These are phyloP conservation scores for Amphipyra berbera DNA, from an alignment of 2,888 invertebrate genomes.

Conservation along the genomic window DNA sequence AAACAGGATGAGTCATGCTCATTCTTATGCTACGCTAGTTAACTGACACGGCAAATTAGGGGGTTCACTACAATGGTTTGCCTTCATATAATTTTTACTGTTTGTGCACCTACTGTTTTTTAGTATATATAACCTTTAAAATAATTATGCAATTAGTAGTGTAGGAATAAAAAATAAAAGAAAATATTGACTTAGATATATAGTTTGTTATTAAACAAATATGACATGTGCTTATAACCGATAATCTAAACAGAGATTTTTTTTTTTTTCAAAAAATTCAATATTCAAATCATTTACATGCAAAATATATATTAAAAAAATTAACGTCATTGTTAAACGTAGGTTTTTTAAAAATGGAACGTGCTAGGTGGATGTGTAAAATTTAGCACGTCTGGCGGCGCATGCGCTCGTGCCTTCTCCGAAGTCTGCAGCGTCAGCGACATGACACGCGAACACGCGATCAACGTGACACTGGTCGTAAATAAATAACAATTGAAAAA, in stretches of 20 bases:
- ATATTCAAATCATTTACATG: too few relatives aligned
- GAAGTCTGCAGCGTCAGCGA: slow-evolving; percentile 11
- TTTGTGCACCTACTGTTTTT: not conserved
- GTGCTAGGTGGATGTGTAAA: slow-evolving; percentile 12
- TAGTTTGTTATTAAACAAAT: too few relatives aligned
- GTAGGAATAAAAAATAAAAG: not conserved
- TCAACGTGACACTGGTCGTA: slow-evolving; percentile 18
- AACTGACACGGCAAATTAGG: slow-evolving; percentile 11
- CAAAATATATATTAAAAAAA: too few relatives aligned
- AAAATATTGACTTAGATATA: too few relatives aligned
- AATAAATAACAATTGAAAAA: slow-evolving; percentile 15
- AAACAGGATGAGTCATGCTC: slow-evolving; percentile 69
- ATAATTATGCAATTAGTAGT: not conserved
- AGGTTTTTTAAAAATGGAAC: slow-evolving; percentile 17
- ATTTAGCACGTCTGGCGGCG: slow-evolving; percentile 28
- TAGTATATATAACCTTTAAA: not conserved
- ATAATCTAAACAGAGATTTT: too few relatives aligned
- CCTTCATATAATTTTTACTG: slow-evolving; percentile 18
- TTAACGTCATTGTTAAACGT: not conserved
- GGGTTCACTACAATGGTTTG: slow-evolving; percentile 6
- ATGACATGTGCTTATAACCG: too few relatives aligned
- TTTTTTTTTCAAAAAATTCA: too few relatives aligned
- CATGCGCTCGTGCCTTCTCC: slow-evolving; percentile 15
- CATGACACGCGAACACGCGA: slow-evolving; percentile 25
- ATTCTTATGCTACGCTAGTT: slow-evolving; percentile 18